Evolutionary conservation across 2,888 invertebrate genomes (phyloP).

Genomic region (Rhingia rostrata): DNA sequence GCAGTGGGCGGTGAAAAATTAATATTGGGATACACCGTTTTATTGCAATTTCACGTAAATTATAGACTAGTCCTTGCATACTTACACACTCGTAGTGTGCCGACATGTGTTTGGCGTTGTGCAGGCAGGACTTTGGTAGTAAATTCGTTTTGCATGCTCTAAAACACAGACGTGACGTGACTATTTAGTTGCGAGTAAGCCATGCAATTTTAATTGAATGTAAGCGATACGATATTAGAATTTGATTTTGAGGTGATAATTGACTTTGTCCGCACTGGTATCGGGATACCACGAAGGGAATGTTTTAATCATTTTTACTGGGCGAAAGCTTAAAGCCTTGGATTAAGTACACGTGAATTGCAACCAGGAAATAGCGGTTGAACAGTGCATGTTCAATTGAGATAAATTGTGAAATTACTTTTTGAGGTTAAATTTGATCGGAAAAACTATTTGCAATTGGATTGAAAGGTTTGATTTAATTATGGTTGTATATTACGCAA

Average conservation of each 20-base stretch:
- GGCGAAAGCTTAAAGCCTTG: too few species aligned
- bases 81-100: not conserved
- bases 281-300: too few species aligned
- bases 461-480: too few species aligned
- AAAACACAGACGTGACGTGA: not conserved
- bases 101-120: not conserved
- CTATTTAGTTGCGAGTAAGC: not conserved
- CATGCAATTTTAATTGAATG: slow-evolving; percentile 17
- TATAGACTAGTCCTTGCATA: not conserved
- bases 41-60: slow-evolving; percentile 23
- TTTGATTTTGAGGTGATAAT: slow-evolving; percentile 10
- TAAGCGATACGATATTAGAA: not conserved
- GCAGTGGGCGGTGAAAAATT: slow-evolving; percentile 1
- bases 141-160: not conserved
- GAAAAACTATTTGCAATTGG: too few species aligned
- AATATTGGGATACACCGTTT: slow-evolving; percentile 26
- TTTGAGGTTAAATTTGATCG: too few species aligned
- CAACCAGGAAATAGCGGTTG: too few species aligned
- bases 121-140: not conserved
- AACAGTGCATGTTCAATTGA: too few species aligned
- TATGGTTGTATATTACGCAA: too few species aligned
- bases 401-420: too few species aligned
- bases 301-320: too few species aligned
- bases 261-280: not conserved
- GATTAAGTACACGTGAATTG: too few species aligned